Conservation (phyloP, 2,113 vertebrate genomes). For the Peromyscus polionotus region DNA sequence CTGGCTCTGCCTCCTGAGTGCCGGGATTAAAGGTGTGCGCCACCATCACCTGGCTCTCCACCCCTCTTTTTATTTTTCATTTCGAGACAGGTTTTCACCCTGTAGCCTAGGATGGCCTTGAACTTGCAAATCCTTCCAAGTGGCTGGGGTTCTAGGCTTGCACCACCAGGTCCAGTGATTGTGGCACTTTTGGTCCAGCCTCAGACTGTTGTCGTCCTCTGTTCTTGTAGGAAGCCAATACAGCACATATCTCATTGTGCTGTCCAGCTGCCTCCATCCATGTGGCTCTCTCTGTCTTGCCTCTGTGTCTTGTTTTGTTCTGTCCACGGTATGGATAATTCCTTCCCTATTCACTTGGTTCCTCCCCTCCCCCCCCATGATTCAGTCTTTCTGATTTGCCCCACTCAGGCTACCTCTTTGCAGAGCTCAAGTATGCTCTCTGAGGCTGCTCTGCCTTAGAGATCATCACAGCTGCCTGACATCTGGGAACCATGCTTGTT, state of each 20-base stretch:
- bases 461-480: not conserved
- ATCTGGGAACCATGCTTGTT: not conserved
- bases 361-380: too few relatives aligned
- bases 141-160: not conserved
- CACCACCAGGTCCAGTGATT: not conserved
- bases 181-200: not conserved
- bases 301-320: too few relatives aligned
- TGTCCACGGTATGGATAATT: not conserved
- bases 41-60: too few relatives aligned
- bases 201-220: not conserved
- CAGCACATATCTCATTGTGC: too few relatives aligned
- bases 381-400: not conserved
- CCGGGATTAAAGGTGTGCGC: too few relatives aligned
- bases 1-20: too few relatives aligned
- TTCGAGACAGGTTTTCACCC: not conserved
- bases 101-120: not conserved
- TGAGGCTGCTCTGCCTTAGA: not conserved
- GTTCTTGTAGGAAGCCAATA: accelerated
- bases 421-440: not conserved
- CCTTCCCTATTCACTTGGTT: not conserved
- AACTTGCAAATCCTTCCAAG: not conserved
- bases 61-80: not conserved
- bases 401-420: not conserved
- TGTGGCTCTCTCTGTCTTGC: accelerated
- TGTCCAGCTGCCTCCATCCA: too few relatives aligned